These are phyloP conservation scores for Drosophila planitibia DNA, from an alignment of 2,888 invertebrate genomes.

Conservation along the genomic window DNA sequence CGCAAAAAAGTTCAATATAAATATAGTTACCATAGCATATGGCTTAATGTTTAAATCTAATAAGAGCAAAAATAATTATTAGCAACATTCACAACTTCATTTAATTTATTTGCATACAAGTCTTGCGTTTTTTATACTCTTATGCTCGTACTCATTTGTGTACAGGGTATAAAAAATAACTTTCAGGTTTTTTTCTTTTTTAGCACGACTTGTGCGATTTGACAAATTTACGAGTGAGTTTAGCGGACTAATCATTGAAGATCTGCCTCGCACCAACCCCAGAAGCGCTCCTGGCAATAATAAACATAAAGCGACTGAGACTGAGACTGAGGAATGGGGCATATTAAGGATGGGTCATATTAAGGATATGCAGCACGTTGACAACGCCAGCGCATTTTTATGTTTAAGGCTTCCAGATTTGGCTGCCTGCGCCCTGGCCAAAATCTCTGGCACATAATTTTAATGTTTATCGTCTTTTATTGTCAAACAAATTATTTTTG, in stretches of 20 bases:
- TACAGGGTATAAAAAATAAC: slow-evolving; percentile 15
- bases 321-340: slow-evolving; percentile 31
- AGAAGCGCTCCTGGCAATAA: slow-evolving; percentile 59
- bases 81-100: not conserved
- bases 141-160: not conserved
- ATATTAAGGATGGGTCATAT: slow-evolving; percentile 49
- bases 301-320: slow-evolving; percentile 48
- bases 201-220: slow-evolving; percentile 70
- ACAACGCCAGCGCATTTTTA: slow-evolving; percentile 60
- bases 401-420: slow-evolving; percentile 33
- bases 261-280: slow-evolving; percentile 44
- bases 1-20: fast-evolving
- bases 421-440: not conserved
- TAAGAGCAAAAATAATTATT: not conserved
- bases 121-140: not conserved
- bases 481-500: slow-evolving; percentile 85
- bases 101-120: not conserved
- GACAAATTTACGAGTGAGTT: slow-evolving; percentile 81
- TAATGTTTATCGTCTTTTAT: slow-evolving; percentile 85
- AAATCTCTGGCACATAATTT: slow-evolving; percentile 82
- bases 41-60: fast-evolving
- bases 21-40: not conserved
- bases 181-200: not conserved
- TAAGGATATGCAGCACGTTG: slow-evolving; percentile 60
- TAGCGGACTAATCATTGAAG: slow-evolving; percentile 77